phyloP scores from a whole-genome alignment of 1,140 invertebrate species.

The Scaptomyza hsui region DNA sequence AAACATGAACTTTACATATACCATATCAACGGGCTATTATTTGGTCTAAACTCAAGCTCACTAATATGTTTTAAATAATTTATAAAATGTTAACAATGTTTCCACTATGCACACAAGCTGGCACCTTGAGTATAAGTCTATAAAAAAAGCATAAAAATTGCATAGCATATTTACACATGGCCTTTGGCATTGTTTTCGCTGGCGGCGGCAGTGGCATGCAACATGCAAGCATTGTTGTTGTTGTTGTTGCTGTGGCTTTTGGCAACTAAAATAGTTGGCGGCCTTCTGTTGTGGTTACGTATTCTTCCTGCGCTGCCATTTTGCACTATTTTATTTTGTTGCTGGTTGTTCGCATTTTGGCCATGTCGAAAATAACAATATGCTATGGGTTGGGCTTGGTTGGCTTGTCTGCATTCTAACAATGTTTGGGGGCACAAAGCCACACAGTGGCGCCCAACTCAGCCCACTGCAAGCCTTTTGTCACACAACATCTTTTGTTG shows the following conservation, averaged over 20 bases:
- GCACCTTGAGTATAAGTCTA: constrained; percentile 23
- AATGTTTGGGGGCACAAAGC: neutral
- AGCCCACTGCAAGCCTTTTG: constrained; percentile 36
- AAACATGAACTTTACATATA: too few relatives aligned
- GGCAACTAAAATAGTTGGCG: constrained; percentile 77
- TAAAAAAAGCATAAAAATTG: constrained; percentile 54
- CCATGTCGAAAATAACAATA: constrained; percentile 67
- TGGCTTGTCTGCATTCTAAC: neutral
- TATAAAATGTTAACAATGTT: constrained; percentile 14
- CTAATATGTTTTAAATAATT: neutral
- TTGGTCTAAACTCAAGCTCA: too few relatives aligned
- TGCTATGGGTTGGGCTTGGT: constrained; percentile 37
- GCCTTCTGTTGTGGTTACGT: constrained; percentile 76
- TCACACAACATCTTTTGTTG: constrained; percentile 40
- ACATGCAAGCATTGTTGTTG: constrained; percentile 53
- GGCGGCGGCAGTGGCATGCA: constrained; percentile 49
- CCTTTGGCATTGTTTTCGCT: constrained; percentile 76
- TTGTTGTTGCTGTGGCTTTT: constrained; percentile 51
- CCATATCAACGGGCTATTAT: too few relatives aligned
- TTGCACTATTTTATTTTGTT: constrained; percentile 43
- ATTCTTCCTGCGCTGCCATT: constrained; percentile 61
- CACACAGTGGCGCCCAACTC: neutral
- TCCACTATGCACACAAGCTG: constrained; percentile 22
- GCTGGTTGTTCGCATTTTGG: constrained; percentile 21
- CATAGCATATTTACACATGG: constrained; percentile 77